Evolutionary conservation across 2,113 vertebrate genomes (phyloP).

Genomic region (Lycocorax pyrrhopterus): DNA sequence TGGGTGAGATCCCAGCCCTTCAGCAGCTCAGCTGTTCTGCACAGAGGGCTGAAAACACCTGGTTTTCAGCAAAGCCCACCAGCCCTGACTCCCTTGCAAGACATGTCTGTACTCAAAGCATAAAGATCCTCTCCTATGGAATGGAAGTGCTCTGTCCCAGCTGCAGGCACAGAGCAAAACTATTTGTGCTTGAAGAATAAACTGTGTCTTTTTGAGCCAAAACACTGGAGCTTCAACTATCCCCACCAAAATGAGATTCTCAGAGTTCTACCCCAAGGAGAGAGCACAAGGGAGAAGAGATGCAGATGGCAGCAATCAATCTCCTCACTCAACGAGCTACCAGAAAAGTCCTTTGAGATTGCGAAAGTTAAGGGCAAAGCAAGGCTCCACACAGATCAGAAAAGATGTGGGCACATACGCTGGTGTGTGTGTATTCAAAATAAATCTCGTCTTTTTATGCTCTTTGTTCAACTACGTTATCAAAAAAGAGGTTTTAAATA

Average conservation of each 20-base stretch:
- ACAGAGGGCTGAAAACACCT: not conserved
- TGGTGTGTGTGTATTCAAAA: not conserved
- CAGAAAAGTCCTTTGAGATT: not conserved
- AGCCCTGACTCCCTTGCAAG: not conserved
- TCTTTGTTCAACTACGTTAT: constrained; percentile 41
- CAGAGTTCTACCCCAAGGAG: not conserved
- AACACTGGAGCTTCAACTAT: not conserved
- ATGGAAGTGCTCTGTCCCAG: not conserved
- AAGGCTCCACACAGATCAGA: not conserved
- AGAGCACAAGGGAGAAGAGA: not conserved
- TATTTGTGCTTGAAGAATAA: not conserved
- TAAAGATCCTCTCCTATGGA: not conserved
- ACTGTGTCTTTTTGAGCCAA: not conserved
- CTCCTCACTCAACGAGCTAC: not conserved
- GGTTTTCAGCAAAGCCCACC: not conserved
- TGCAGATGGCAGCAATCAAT: not conserved
- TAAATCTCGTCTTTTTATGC: not conserved
- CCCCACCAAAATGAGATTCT: not conserved
- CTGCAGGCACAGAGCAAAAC: not conserved
- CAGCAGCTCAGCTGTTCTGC: not conserved
- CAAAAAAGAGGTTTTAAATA: constrained; percentile 62
- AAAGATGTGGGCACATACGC: not conserved
- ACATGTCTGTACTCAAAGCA: not conserved
- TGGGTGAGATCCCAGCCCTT: not conserved
- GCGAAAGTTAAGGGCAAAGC: not conserved